Conservation (phyloP, 2,797 vertebrate species). For the Antennarius maculatus region DNA sequence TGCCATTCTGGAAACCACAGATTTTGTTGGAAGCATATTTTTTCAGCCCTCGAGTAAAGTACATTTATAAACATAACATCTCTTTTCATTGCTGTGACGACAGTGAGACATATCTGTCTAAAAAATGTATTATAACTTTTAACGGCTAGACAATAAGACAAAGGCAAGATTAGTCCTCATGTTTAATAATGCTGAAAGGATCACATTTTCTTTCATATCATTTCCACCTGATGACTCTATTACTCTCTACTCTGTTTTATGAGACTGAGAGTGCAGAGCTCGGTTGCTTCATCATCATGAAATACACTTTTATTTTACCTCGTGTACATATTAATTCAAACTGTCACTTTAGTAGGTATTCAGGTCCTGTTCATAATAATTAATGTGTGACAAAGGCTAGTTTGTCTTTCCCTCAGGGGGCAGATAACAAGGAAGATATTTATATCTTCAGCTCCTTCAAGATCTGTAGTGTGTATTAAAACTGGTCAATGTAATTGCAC, state of each 20-base stretch:
- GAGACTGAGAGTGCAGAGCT: not conserved
- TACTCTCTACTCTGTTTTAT: not conserved
- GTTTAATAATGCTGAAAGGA: slow-evolving; percentile 14
- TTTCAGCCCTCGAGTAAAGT: slow-evolving; percentile 2
- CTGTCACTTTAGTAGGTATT: slow-evolving; percentile 15
- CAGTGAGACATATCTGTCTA: not conserved
- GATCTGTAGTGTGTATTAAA: slow-evolving; percentile 5
- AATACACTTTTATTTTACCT: not conserved
- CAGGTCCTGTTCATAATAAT: not conserved
- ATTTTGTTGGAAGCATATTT: slow-evolving; percentile 8
- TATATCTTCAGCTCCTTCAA: not conserved
- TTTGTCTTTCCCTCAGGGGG: not conserved
- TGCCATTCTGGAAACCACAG: not conserved
- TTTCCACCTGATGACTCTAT: not conserved
- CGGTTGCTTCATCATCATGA: slow-evolving; percentile 11
- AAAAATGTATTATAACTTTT: slow-evolving; percentile 13
- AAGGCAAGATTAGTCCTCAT: slow-evolving; percentile 4
- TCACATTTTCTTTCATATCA: slow-evolving; percentile 14
- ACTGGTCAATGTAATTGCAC: not conserved
- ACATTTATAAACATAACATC: slow-evolving; percentile 1
- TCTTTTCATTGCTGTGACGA: not conserved
- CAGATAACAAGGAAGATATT: not conserved
- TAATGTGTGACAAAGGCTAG: no score
- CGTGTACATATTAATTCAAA: slow-evolving; percentile 7
- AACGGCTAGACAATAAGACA: slow-evolving; percentile 22